These are phyloP conservation scores for Microplitis mediator DNA, from an alignment of 1,140 invertebrate species.

Conservation along the genomic window DNA sequence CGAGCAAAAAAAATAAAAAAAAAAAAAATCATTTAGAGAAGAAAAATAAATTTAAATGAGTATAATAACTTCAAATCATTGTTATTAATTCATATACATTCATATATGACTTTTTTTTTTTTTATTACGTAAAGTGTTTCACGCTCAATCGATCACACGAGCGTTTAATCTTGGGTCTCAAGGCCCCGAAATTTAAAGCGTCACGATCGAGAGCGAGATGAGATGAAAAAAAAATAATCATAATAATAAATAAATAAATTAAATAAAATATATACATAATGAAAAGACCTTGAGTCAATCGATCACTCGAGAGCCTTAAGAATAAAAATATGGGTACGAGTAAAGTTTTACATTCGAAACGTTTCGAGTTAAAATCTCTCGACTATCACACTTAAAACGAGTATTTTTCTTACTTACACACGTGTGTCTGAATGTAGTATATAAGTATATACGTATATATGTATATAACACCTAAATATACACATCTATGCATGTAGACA, in stretches of 20 bases:
- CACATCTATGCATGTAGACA: background rate
- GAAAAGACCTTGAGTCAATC: slow-evolving; percentile 6
- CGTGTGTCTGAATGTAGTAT: background rate
- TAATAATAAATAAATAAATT: background rate
- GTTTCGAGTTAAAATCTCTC: background rate
- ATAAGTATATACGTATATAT: background rate
- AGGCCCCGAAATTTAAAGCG: slow-evolving; percentile 11
- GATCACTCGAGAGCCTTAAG: background rate
- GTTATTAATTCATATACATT: no score
- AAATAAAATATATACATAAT: background rate
- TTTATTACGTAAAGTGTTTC: slow-evolving; percentile 5
- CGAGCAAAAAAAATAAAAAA: background rate
- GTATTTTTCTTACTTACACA: background rate
- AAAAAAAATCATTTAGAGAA: background rate
- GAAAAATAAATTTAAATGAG: background rate
- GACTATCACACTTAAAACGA: background rate
- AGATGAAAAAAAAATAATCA: background rate
- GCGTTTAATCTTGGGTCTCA: slow-evolving; percentile 15
- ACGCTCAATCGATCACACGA: slow-evolving; percentile 26
- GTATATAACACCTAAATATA: background rate
- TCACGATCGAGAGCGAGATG: background rate
- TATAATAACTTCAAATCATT: no score
- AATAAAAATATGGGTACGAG: slow-evolving; percentile 1
- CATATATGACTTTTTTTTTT: background rate
- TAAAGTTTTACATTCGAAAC: background rate